phyloP scores from a whole-genome alignment of 2,797 vertebrate species.

The Rhynchonycteris naso region DNA sequence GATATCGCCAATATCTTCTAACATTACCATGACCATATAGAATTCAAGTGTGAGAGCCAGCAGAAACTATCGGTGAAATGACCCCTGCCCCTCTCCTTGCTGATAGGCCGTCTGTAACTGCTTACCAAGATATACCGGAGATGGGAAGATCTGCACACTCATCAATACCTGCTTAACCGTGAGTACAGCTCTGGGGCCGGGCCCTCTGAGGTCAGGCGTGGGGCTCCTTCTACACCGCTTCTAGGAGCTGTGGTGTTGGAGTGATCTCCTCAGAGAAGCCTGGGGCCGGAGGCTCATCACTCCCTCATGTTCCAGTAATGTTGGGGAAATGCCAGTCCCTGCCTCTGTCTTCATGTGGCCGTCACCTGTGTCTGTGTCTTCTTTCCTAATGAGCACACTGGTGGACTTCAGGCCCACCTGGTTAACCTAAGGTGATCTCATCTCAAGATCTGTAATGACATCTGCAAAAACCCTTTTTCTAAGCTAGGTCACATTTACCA shows the following conservation, averaged over 20 bases:
- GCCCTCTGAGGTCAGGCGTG: not conserved
- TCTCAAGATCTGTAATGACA: not conserved
- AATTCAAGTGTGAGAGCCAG: not conserved
- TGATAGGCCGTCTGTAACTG: conserved; percentile 92
- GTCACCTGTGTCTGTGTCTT: not conserved
- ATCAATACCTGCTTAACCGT: conserved; percentile 90
- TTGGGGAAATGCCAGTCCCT: not conserved
- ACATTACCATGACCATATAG: not conserved
- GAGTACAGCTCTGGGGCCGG: conserved; percentile 55
- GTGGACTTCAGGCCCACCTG: not conserved
- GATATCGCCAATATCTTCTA: not conserved
- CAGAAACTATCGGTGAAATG: not conserved
- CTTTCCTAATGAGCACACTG: not conserved
- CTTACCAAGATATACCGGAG: conserved; percentile 87
- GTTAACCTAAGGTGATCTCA: not conserved
- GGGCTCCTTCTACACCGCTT: no score
- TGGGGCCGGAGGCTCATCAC: not conserved
- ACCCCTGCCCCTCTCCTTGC: not conserved
- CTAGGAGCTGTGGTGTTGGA: fast-evolving
- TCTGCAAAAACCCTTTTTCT: not conserved
- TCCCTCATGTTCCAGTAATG: not conserved
- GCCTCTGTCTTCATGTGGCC: not conserved
- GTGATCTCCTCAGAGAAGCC: not conserved
- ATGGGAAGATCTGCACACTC: conserved; percentile 89
- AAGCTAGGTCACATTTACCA: conserved; percentile 1